Percentiles rank a stretch among this genome's conserved stretches.
These are phyloP conservation scores for Bilobella aurantiaca DNA, from an alignment of 1,140 invertebrate species.

Conservation along the genomic window DNA sequence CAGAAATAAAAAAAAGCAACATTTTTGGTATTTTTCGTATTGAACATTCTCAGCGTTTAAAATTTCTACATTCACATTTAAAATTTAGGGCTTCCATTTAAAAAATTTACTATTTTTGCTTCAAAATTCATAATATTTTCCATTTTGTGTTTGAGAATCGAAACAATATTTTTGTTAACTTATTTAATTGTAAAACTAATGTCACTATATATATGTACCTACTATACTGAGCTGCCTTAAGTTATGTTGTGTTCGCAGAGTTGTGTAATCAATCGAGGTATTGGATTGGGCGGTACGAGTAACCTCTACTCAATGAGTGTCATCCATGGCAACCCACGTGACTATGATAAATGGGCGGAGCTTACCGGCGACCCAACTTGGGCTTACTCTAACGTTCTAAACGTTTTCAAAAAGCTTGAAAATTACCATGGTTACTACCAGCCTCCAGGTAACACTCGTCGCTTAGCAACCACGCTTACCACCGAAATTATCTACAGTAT, in stretches of 20 bases:
- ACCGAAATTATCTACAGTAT: no score
- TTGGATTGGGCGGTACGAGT: slow-evolving; percentile 48
- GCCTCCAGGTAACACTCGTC: background rate
- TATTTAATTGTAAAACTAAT: background rate
- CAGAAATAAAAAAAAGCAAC: no score
- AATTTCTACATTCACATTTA: background rate
- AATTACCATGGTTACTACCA: slow-evolving; percentile 36
- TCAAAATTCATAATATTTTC: no score
- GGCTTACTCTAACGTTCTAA: slow-evolving; percentile 70
- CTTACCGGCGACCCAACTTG: slow-evolving; percentile 68
- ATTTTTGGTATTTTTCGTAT: background rate
- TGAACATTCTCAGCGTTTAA: background rate
- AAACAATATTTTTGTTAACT: no score
- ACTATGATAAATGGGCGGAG: slow-evolving; percentile 83
- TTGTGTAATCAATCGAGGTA: slow-evolving; percentile 35
- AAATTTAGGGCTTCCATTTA: background rate
- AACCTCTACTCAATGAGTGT: slow-evolving; percentile 59
- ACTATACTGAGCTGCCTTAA: background rate
- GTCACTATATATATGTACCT: background rate
- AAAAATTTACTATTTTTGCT: no score
- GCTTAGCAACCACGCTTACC: no score
- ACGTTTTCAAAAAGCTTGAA: slow-evolving; percentile 51
- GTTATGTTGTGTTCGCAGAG: no score
- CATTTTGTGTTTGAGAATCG: no score
- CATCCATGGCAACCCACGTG: slow-evolving; percentile 54